Evolutionary conservation across 2,797 vertebrate species (phyloP).

Genomic region (Sebastes paucispinis): DNA sequence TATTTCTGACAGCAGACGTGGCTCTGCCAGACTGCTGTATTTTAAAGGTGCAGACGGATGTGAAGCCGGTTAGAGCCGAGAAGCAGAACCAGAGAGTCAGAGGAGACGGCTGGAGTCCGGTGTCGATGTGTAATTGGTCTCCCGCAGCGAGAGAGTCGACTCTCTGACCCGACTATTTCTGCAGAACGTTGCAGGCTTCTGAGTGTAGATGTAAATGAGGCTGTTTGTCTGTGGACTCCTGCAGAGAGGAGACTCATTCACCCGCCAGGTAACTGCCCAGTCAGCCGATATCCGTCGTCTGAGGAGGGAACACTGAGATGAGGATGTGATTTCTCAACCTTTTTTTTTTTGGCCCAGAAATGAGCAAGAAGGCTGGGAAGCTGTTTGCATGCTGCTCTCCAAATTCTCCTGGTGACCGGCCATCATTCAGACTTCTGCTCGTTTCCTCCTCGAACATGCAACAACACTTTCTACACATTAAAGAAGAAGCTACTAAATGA

Average conservation of each 20-base stretch:
- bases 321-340: neutral
- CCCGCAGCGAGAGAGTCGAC: neutral
- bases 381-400: neutral
- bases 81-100: too few relatives aligned
- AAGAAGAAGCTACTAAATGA: neutral
- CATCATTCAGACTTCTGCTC: neutral
- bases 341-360: neutral
- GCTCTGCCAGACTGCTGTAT: too few relatives aligned
- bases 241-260: neutral
- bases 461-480: neutral
- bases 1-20: too few relatives aligned
- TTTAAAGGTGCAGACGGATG: too few relatives aligned
- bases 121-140: slow-evolving; percentile 1
- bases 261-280: neutral
- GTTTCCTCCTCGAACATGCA: neutral
- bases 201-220: slow-evolving; percentile 6
- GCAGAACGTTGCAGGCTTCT: neutral
- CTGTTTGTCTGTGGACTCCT: neutral
- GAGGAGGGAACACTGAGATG: neutral
- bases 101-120: too few relatives aligned
- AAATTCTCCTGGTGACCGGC: neutral
- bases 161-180: neutral
- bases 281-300: neutral
- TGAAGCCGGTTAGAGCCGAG: too few relatives aligned
- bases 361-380: neutral